phyloP scores from a whole-genome alignment of 2,888 invertebrate genomes.

The Hedya salicella region DNA sequence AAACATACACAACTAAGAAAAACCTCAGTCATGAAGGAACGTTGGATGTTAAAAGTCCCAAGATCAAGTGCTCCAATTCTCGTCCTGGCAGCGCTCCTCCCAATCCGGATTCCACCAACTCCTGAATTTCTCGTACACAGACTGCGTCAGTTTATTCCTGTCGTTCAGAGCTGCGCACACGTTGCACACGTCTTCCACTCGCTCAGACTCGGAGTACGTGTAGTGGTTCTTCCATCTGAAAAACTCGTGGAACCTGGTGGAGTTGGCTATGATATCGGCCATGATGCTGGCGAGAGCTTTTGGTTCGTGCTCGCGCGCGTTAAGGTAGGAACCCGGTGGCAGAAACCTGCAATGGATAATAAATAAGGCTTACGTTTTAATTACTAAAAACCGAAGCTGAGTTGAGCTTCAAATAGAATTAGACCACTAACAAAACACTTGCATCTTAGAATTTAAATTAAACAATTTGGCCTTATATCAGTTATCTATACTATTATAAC shows the following conservation, averaged over 20 bases:
- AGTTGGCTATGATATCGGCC: slow-evolving; percentile 56
- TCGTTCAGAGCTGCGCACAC: slow-evolving; percentile 67
- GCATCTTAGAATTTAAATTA: too few species aligned
- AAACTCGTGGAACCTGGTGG: slow-evolving; percentile 58
- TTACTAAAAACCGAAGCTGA: too few species aligned
- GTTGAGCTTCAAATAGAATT: too few species aligned
- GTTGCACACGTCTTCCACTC: slow-evolving; percentile 60
- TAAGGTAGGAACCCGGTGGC: slow-evolving; percentile 72
- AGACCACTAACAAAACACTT: too few species aligned
- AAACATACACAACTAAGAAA: too few species aligned
- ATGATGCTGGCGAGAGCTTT: slow-evolving; percentile 60
- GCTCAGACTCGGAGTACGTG: slow-evolving; percentile 55
- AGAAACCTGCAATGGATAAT: slow-evolving; percentile 65
- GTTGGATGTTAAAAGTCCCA: too few species aligned
- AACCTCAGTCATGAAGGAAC: too few species aligned
- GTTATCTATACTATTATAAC: too few species aligned
- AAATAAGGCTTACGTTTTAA: background rate
- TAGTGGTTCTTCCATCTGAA: slow-evolving; percentile 67
- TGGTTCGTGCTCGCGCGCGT: slow-evolving; percentile 55
- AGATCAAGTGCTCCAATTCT: slow-evolving; percentile 25
- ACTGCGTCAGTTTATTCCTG: slow-evolving; percentile 47
- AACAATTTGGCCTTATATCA: too few species aligned
- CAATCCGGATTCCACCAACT: slow-evolving; percentile 68
- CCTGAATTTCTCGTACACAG: slow-evolving; percentile 61
- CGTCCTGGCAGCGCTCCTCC: slow-evolving; percentile 21